A percentile compares a stretch with the other conserved stretches of the same genome.
phyloP scores from a whole-genome alignment of 2,113 vertebrate genomes.

The Protobothrops flavoviridis region DNA sequence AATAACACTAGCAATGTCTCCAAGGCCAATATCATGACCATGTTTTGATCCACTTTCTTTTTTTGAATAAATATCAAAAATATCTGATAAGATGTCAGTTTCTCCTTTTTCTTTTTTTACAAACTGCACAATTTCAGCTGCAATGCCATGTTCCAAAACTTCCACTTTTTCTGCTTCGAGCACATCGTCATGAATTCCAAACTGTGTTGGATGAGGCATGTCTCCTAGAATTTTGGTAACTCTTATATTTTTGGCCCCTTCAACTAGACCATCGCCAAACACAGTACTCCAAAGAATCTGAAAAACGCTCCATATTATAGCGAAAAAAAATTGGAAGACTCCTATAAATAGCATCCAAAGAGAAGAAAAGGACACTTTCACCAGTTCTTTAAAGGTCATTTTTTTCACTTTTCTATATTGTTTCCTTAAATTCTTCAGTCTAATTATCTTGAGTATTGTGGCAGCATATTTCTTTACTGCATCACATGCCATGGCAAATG shows the following conservation, averaged over 20 bases:
- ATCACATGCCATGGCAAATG: constrained; percentile 85
- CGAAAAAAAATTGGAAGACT: constrained; percentile 81
- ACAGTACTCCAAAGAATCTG: constrained; percentile 93
- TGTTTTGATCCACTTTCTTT: constrained; percentile 86
- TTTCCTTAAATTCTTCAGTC: constrained; percentile 84
- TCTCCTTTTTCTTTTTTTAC: constrained; percentile 84
- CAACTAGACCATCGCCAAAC: constrained; percentile 93
- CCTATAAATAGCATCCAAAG: constrained; percentile 89
- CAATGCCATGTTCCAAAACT: constrained; percentile 68
- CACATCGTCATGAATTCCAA: constrained; percentile 93
- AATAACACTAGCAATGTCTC: constrained; percentile 88
- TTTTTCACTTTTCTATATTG: constrained; percentile 87
- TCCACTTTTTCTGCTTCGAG: constrained; percentile 88
- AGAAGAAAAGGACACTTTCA: constrained; percentile 86
- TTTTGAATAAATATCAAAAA: constrained; percentile 84
- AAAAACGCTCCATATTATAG: constrained; percentile 87
- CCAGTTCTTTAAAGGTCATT: constrained; percentile 88
- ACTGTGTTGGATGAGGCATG: constrained; percentile 98
- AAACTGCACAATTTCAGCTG: constrained; percentile 80
- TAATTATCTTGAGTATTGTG: constrained; percentile 79
- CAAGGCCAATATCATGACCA: constrained; percentile 85
- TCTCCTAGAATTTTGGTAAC: constrained; percentile 96
- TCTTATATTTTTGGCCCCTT: constrained; percentile 97
- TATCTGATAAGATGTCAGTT: constrained; percentile 82
- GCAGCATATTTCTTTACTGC: constrained; percentile 80